These are phyloP conservation scores for Sinosuthora webbiana DNA, from an alignment of 2,113 vertebrate genomes.

Conservation along the genomic window DNA sequence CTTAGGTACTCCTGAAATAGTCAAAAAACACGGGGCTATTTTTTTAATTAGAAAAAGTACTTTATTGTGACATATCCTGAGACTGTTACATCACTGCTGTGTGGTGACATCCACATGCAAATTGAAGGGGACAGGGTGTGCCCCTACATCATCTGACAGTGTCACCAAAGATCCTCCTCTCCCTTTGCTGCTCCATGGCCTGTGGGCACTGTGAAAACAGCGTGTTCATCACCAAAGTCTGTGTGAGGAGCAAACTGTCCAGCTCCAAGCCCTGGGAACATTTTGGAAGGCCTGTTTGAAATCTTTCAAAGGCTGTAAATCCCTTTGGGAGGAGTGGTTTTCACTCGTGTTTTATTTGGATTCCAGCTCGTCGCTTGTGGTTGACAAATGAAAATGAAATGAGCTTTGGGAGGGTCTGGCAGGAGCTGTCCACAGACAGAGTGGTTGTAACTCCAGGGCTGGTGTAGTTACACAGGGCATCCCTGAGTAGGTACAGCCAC, in stretches of 20 bases:
- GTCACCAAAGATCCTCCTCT: not conserved
- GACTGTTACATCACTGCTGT: not conserved
- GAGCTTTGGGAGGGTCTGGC: not conserved
- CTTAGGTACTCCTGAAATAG: not conserved
- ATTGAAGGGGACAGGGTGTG: not conserved
- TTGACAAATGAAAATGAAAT: not conserved
- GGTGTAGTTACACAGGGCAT: not conserved
- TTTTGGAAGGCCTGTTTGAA: not conserved
- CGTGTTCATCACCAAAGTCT: not conserved
- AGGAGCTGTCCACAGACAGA: not conserved
- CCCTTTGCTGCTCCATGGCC: not conserved
- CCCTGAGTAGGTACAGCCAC: not conserved
- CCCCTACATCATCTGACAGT: not conserved
- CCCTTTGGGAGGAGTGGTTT: not conserved
- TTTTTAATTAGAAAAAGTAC: constrained; percentile 56
- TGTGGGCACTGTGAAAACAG: not conserved
- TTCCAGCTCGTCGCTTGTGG: not conserved
- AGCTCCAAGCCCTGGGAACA: not conserved
- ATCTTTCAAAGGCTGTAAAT: not conserved
- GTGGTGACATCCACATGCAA: not conserved
- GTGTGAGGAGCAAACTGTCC: not conserved
- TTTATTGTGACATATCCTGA: not conserved
- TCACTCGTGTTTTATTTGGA: not conserved
- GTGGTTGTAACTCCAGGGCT: not conserved
- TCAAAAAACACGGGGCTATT: not conserved